Percentiles rank a stretch among this genome's conserved stretches.
Evolutionary conservation across 2,113 vertebrate genomes (phyloP).

Genomic region (Tachysurus fulvidraco): DNA sequence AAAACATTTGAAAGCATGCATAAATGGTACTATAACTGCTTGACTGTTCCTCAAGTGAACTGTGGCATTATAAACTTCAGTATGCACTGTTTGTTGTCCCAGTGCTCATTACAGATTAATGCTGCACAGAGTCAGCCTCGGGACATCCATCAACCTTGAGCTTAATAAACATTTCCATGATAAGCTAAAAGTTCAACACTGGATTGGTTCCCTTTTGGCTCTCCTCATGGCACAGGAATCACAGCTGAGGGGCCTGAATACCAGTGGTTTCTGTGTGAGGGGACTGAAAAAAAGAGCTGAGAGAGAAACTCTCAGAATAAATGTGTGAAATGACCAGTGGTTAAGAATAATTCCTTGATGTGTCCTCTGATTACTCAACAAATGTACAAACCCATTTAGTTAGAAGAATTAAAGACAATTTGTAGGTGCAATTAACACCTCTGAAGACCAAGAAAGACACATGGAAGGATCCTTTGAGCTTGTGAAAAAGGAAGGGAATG

Average conservation of each 20-base stretch:
- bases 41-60: slow-evolving; percentile 31
- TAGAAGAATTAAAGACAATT: background rate
- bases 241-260: slow-evolving; percentile 37
- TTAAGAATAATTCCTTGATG: background rate
- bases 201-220: slow-evolving; percentile 55
- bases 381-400: background rate
- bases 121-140: slow-evolving; percentile 54
- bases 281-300: background rate
- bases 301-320: background rate
- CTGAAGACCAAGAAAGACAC: background rate
- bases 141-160: slow-evolving; percentile 59
- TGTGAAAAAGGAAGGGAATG: slow-evolving; percentile 56
- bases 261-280: slow-evolving; percentile 16
- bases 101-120: slow-evolving; percentile 39
- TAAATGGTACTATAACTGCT: slow-evolving; percentile 22
- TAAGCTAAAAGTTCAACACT: slow-evolving; percentile 59
- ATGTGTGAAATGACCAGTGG: background rate
- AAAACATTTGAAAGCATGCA: slow-evolving; percentile 37
- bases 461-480: slow-evolving; percentile 14
- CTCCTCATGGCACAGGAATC: slow-evolving; percentile 36
- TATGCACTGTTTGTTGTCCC: slow-evolving; percentile 48
- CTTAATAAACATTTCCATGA: slow-evolving; percentile 51
- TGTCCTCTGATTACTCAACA: background rate
- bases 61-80: slow-evolving; percentile 48
- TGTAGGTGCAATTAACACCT: background rate